phyloP scores from a whole-genome alignment of 2,888 invertebrate genomes.

The Malthinus flaveolus region DNA sequence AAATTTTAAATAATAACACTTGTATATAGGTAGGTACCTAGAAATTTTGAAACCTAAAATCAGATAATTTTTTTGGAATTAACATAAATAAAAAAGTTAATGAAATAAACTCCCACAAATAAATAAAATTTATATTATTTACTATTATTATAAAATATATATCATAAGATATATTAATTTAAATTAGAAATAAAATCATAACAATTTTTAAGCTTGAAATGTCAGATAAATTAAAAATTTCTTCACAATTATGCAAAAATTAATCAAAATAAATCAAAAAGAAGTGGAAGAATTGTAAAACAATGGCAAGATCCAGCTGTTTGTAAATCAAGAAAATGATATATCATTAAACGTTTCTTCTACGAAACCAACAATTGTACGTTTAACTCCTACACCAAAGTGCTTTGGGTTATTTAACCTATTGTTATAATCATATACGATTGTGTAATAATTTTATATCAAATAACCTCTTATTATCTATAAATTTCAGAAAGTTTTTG shows the following conservation, averaged over 20 bases:
- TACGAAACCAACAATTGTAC: slow-evolving; percentile 33
- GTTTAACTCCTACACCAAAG: slow-evolving; percentile 29
- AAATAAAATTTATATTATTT: no score
- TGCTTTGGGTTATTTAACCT: slow-evolving; percentile 34
- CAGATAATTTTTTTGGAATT: no score
- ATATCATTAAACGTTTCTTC: slow-evolving; percentile 35
- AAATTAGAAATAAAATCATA: no score
- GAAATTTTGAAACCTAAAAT: no score
- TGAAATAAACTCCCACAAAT: no score
- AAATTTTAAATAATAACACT: no score
- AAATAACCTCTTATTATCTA: slow-evolving; percentile 29
- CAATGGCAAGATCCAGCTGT: slow-evolving; percentile 24
- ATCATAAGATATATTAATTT: no score
- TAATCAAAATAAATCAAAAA: background rate
- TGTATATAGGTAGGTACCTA: no score
- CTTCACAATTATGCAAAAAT: background rate
- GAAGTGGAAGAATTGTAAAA: slow-evolving; percentile 10
- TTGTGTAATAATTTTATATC: slow-evolving; percentile 34
- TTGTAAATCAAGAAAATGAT: slow-evolving; percentile 28
- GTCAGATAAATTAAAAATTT: no score
- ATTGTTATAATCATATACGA: slow-evolving; percentile 35
- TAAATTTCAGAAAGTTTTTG: slow-evolving; percentile 16
- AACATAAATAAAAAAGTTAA: no score
- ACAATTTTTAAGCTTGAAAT: no score
- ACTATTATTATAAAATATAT: no score